Base-by-base conservation (phyloP, 2,113 vertebrate species). In the Xiphophorus hellerii region DNA sequence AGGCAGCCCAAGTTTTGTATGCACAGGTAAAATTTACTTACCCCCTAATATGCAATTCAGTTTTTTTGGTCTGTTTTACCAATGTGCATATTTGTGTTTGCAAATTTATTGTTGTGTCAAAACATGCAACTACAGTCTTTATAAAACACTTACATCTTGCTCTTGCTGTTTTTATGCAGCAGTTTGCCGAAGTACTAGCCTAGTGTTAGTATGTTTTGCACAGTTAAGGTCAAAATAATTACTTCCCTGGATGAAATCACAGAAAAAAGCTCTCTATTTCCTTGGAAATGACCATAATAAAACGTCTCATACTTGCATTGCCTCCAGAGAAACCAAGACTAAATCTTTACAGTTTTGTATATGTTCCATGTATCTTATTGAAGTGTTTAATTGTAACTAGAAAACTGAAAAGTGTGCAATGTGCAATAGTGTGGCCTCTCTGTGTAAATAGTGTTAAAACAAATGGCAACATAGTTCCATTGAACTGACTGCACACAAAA, bases 1-100 rank as follows among this genome's bases (percentile, higher is more conserved):
- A 93, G 98, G 98, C 93, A 96, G 97, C 93, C 98, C 98, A 93
- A 99, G 98, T 95, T 99, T 99, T 97, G 97, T 99, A 96, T 99
- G 98, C 94, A 97, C 98, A 98, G 97, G 98, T 99, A 88, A 37
- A 67, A 48, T 73, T 65, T 20, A 51, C 30, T 29, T 25, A 10
- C 7, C 13, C 35, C 15, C 1, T 44, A 44, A 44, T 44, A 48
- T 25, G 22, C n/a, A 7, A 54, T 58, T 58, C 25, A 0, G 9
- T 10, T 58, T 22, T 58, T n/a, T 9, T 20, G 20, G 17, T 48
- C 44, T 20, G 17, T 48, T 48, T 20, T 20, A 48, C 51, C 51
- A 3, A 58, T 17, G 8, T 58, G 51, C 22, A n/a, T 58, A 48
- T 6, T 5, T 48, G 3, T 44, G 44, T 58, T 58, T 58, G 6